Conservation (phyloP, 2,888 invertebrate genomes). For the Dolichomitus sp. region DNA sequence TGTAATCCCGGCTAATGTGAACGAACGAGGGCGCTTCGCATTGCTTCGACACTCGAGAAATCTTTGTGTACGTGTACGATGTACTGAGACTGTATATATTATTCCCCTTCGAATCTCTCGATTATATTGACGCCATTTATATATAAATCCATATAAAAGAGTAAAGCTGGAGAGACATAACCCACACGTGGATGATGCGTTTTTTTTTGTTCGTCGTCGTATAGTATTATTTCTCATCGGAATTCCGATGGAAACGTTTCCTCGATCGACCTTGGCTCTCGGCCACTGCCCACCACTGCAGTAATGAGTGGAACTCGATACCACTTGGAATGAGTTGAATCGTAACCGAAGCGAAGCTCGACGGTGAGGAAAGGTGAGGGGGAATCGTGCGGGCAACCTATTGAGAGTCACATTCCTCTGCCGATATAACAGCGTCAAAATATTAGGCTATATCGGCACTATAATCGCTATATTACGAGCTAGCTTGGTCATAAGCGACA, state of each 20-base stretch:
- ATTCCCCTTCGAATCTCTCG: not conserved
- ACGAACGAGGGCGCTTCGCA: conserved; percentile 46
- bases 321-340: conserved; percentile 34
- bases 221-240: conserved; percentile 20
- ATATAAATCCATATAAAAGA: conserved; percentile 1
- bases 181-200: conserved; percentile 3
- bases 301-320: conserved; percentile 50
- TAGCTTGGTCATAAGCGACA: conserved; percentile 34
- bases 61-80: conserved; percentile 10
- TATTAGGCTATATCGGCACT: conserved; percentile 49
- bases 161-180: conserved; percentile 18
- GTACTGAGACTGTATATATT: not conserved
- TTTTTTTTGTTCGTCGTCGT: conserved; percentile 15
- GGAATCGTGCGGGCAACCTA: conserved; percentile 22
- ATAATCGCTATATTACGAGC: conserved; percentile 58
- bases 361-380: not conserved
- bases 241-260: conserved; percentile 23
- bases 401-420: conserved; percentile 49
- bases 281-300: not conserved
- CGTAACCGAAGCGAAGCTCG: conserved; percentile 52
- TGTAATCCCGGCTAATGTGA: conserved; percentile 46
- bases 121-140: conserved; percentile 38
- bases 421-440: conserved; percentile 54
- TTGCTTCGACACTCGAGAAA: conserved; percentile 28
- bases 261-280: conserved; percentile 25